A percentile compares a stretch with the other conserved stretches of the same genome.
Conservation (phyloP, 2,113 vertebrate species). For the Dipodomys merriami region DNA sequence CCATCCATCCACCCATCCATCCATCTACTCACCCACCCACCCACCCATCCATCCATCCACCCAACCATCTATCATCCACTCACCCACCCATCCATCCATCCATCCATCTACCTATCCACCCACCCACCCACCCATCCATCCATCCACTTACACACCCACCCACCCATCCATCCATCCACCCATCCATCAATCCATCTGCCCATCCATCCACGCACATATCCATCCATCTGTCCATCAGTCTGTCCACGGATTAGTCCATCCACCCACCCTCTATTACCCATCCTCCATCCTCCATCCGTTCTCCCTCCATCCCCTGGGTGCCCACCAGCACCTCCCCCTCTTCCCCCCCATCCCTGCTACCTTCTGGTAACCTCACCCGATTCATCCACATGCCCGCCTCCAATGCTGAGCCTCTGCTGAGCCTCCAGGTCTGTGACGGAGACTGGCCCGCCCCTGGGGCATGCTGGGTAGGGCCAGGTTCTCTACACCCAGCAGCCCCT, state of each 20-base stretch:
- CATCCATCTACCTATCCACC: rapidly evolving
- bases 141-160: rapidly evolving
- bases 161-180: neutral
- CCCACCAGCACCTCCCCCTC: rapidly evolving
- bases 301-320: no score
- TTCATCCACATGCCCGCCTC: neutral
- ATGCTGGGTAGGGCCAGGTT: neutral
- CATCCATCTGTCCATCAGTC: no score
- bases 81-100: no score
- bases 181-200: neutral
- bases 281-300: rapidly evolving
- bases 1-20: no score
- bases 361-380: no score
- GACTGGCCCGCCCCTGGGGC: neutral
- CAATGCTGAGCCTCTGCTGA: neutral
- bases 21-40: no score
- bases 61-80: neutral
- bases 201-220: rapidly evolving
- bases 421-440: neutral
- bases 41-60: neutral
- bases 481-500: neutral
- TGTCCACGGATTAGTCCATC: no score
- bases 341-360: neutral
- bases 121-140: neutral
- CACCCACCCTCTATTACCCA: rapidly evolving